Evolutionary conservation across 2,113 vertebrate genomes (phyloP).

Genomic region (Corythornis madagascariensis): DNA sequence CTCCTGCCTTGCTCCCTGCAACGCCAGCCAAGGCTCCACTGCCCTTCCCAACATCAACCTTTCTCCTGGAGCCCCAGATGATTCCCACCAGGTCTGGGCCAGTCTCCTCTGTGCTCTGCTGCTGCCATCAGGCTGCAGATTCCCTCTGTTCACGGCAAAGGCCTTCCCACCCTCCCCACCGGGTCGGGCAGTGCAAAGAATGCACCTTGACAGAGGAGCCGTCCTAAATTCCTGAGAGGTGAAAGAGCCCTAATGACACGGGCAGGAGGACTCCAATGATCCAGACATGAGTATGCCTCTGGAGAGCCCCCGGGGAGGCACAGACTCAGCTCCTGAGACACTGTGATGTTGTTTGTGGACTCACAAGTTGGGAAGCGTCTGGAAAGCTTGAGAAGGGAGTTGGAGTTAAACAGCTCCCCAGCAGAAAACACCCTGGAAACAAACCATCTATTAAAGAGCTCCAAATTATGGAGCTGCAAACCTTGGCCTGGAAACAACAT

Average conservation of each 20-base stretch:
- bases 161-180: neutral
- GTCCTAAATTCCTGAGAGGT: constrained; percentile 60
- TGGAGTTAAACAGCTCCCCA: constrained; percentile 14
- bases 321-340: neutral
- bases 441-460: constrained; percentile 23
- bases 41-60: too few relatives aligned
- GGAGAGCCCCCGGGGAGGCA: neutral
- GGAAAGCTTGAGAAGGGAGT: neutral
- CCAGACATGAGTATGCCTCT: neutral
- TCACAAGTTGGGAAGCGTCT: constrained; percentile 9
- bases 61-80: neutral
- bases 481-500: constrained; percentile 23
- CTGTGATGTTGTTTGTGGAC: constrained; percentile 41
- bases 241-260: constrained; percentile 43
- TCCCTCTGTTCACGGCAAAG: neutral
- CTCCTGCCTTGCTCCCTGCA: neutral
- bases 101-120: neutral
- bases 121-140: constrained; percentile 29
- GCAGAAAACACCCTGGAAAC: constrained; percentile 47
- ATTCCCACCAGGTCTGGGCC: neutral
- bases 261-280: neutral
- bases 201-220: neutral
- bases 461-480: constrained; percentile 45
- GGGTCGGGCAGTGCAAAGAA: neutral
- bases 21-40: neutral